Base-by-base conservation (phyloP, 2,888 invertebrate genomes). In the Lochmaea crataegi region DNA sequence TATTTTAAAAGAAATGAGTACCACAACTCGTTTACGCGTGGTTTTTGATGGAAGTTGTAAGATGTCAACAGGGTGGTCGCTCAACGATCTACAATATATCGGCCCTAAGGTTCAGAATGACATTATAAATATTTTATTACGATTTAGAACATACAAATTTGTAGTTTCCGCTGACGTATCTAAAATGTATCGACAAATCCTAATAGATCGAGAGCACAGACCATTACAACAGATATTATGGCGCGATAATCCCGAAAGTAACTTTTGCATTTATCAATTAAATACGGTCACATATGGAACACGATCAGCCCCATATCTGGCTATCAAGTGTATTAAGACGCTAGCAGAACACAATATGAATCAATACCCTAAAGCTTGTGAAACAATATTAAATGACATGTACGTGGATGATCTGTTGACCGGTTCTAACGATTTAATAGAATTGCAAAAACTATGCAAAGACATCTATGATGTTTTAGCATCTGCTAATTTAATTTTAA, bases 281-380 rank as follows among this genome's bases (percentile, higher is more conserved):
- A 77, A 79, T 56, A 79, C 79, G 0, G 70, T 80, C 1, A 78
- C 77, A 48, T 77, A 75, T 63, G 77, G 79, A 4, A 76, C 76
- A 11, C 63, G 71, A 12, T 14, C 61, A 1, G 75, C 75, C 7
- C 63, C 75, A 14, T 76, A 70, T 42, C 38, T 73, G 26, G 76
- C 73, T 14, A 73, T 68, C 9, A 64, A 68, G 51, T 72, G 71
- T 58, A 63, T 76, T 26, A 18, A 61, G 22, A 18, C 67, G 22
- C 63, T 76, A 57, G 42, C 72, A 10, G 12, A 56, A 38, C 72
- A 72, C 14, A 61, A 66, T 61, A 22, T 45, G 41, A 65, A 65
- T 16, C 12, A 41, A 68, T 51, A 51, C 51, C 51, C n/a, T 16
- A 51, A 51, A 16, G 51, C 51, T 5, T 51, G 51, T 51, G 9